Conservation (phyloP, 2,888 invertebrate genomes). For the Anoplius nigerrimus region DNA sequence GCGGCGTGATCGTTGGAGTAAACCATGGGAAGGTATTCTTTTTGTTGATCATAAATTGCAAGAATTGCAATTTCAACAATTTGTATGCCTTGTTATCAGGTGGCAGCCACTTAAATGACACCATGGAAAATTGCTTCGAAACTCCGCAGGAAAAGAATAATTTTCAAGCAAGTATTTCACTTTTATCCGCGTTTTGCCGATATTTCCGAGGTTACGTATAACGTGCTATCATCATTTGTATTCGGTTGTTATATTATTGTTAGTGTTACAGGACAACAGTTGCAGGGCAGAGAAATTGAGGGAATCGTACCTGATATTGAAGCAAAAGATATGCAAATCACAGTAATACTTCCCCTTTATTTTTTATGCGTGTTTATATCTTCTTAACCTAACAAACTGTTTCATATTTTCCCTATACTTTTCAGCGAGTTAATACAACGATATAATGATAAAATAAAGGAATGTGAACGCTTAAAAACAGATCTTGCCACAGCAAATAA, state of each 20-base stretch:
- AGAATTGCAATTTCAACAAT: no score
- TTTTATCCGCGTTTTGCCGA: no score
- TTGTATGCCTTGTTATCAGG: no score
- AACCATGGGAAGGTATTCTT: no score
- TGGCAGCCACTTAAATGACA: no score
- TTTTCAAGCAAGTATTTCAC: no score
- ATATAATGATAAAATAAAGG: conserved; percentile 61
- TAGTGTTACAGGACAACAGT: conserved; percentile 47
- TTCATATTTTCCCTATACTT: conserved; percentile 18
- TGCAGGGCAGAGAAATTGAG: conserved; percentile 46
- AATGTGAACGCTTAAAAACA: conserved; percentile 55
- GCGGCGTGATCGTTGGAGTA: no score
- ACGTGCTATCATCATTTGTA: not conserved
- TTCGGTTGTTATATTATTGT: not conserved
- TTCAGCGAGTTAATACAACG: conserved; percentile 61
- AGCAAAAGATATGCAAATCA: conserved; percentile 59
- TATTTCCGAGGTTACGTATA: not conserved
- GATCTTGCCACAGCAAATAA: conserved; percentile 46
- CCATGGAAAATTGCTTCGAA: no score
- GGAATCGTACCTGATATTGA: conserved; percentile 55
- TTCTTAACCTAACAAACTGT: not conserved
- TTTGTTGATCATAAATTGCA: no score
- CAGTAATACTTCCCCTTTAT: conserved; percentile 57
- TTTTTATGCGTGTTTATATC: not conserved
- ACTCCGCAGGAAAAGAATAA: no score